Evolutionary conservation across 2,113 vertebrate species (phyloP).

Genomic region (Dolichallabes microphthalmus): DNA sequence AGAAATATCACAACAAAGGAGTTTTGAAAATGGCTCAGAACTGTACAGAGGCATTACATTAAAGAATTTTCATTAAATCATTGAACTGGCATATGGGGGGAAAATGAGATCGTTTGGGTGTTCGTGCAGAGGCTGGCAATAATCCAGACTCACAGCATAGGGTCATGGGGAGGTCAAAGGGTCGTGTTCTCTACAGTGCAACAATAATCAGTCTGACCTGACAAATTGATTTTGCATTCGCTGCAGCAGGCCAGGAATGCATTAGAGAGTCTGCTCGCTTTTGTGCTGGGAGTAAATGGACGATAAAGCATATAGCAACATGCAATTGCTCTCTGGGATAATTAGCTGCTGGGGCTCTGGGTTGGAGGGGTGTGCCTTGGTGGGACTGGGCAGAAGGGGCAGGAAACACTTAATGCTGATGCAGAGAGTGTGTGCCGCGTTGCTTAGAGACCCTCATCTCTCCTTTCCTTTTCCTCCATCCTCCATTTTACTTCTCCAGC

Average conservation of each 20-base stretch:
- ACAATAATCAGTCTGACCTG: conserved; percentile 59
- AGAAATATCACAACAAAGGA: conserved; percentile 40
- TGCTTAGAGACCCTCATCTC: conserved; percentile 17
- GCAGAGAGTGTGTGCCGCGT: conserved; percentile 36
- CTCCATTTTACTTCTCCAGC: conserved; percentile 73
- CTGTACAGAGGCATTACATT: conserved; percentile 37
- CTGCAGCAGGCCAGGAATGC: conserved; percentile 41
- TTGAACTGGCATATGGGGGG: conserved; percentile 18
- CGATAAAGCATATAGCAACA: conserved; percentile 58
- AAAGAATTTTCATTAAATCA: conserved; percentile 51
- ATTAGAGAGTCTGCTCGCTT: conserved; percentile 46
- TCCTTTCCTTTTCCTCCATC: background rate
- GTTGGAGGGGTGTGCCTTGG: conserved; percentile 61
- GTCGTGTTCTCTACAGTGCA: conserved; percentile 51
- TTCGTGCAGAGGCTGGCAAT: conserved; percentile 39
- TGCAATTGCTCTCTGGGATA: conserved; percentile 50
- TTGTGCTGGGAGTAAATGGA: conserved; percentile 54
- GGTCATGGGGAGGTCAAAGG: conserved; percentile 55
- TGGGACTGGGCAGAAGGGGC: conserved; percentile 53
- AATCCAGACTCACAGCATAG: conserved; percentile 49
- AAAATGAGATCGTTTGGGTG: conserved; percentile 45
- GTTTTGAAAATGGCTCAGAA: conserved; percentile 45
- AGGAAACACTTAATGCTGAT: conserved; percentile 67
- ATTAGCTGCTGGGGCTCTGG: conserved; percentile 44
- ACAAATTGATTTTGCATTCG: conserved; percentile 59